Base-by-base conservation (phyloP, 2,888 invertebrate genomes). In the Oscheius sp. region DNA sequence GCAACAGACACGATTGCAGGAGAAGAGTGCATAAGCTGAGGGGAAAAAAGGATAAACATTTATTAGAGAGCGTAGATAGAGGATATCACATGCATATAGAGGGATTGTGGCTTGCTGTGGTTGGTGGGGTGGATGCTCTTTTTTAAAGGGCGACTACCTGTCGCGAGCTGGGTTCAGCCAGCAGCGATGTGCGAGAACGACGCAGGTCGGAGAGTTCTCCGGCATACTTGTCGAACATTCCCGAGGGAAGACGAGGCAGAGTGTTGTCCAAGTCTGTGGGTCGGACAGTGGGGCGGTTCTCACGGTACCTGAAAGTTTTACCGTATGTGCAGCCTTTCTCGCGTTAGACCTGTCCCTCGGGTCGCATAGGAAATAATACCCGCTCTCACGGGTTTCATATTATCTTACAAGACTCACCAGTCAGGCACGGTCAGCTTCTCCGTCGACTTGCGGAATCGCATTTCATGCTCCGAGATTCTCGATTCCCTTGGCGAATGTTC, bases 141-240 rank as follows among this genome's bases (percentile, higher is more conserved):
- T 32, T 21, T 73, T 53, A 79, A 59, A 84, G 77, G 47, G 83
- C 84, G 76, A 84, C 84, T 83, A 84, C 84, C 84, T 84, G 83
- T 77, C 80, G 79, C 21, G 50, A 57, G n/a, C 75, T 78, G 65
- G 75, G 77, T 5, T 73, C 83, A 32, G 80, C 55, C 42, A 88
- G 87, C 71, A 88, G 83, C 0, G 87, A 87, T 1, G 82, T 78
- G 5, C 89, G 81, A 10, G 84, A 84, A 29, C 87, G 76, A 7
- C 89, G 76, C 63, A 89, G 65, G 60, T 89, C 88, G 63, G 87
- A 88, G 60, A 89, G 88, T 70, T 89, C 89, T 55, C 85, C 85
- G 58, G 83, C 84, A 77, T 89, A 89, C 63, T 82, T 80, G 76
- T 89, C 88, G 74, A 89, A 89, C 87, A 89, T 87, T 58, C 88